These are phyloP conservation scores for Procambarus clarkii DNA, from an alignment of 1,140 invertebrate species.

Conservation along the genomic window DNA sequence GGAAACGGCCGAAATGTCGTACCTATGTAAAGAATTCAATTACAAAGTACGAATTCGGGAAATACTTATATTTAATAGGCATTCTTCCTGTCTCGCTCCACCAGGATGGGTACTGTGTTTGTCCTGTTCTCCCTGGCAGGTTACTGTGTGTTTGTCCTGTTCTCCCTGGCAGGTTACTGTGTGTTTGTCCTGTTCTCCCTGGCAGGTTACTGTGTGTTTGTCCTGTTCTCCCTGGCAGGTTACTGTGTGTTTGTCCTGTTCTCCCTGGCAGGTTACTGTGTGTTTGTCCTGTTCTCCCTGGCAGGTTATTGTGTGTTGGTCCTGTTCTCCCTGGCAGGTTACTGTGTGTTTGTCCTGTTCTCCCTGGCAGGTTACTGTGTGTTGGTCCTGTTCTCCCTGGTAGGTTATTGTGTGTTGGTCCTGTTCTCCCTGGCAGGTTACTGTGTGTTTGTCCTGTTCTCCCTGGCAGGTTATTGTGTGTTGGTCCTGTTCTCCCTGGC, in stretches of 20 bases:
- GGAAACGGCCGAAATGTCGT: conserved; percentile 18
- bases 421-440: not conserved
- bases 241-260: not conserved
- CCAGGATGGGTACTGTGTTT: not conserved
- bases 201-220: not conserved
- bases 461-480: not conserved
- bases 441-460: not conserved
- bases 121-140: not conserved
- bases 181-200: not conserved
- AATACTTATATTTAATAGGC: conserved; percentile 13
- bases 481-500: not conserved
- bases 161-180: not conserved
- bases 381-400: no score
- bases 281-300: not conserved
- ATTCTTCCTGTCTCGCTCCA: not conserved
- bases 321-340: not conserved
- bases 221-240: not conserved
- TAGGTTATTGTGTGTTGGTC: no score
- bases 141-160: not conserved
- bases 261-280: not conserved
- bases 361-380: no score
- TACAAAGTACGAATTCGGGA: conserved; percentile 26
- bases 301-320: not conserved
- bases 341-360: not conserved
- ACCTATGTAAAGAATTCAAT: conserved; percentile 42